phyloP scores from a whole-genome alignment of 2,113 vertebrate species.

The human region DNA sequence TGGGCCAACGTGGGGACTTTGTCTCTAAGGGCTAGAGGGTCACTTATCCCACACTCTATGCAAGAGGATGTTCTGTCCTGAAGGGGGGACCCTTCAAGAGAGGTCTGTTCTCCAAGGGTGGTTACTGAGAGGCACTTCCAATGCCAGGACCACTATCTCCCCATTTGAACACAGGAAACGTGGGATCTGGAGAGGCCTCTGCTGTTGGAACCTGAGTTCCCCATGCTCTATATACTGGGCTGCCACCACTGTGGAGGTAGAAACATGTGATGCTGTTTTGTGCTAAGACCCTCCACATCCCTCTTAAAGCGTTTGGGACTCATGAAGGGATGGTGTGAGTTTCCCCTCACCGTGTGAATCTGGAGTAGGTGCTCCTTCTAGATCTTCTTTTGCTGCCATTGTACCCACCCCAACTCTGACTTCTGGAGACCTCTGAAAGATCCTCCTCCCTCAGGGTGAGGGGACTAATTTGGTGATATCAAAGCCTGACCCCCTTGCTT shows the following conservation, averaged over 20 bases:
- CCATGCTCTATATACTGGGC: not conserved
- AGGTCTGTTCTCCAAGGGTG: not conserved
- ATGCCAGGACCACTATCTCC: not conserved
- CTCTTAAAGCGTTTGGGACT: not conserved
- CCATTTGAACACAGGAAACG: not conserved
- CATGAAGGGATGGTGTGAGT: no score
- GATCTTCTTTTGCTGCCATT: not conserved
- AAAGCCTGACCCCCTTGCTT: not conserved
- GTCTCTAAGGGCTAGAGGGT: not conserved
- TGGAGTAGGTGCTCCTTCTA: no score
- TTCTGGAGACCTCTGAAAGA: not conserved
- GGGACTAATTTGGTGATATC: not conserved
- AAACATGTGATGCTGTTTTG: not conserved
- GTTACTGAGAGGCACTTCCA: not conserved
- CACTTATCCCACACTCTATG: not conserved
- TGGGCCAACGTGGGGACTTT: not conserved
- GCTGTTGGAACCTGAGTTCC: accelerated
- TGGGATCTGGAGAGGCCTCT: not conserved
- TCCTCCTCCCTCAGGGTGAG: not conserved
- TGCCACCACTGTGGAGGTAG: not conserved
- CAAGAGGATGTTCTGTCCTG: not conserved
- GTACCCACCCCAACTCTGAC: not conserved
- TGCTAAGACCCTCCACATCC: not conserved
- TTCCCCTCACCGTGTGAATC: not conserved
- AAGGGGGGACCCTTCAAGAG: not conserved